Conservation (phyloP, 2,113 vertebrate species). For the Hiodon alosoides region DNA sequence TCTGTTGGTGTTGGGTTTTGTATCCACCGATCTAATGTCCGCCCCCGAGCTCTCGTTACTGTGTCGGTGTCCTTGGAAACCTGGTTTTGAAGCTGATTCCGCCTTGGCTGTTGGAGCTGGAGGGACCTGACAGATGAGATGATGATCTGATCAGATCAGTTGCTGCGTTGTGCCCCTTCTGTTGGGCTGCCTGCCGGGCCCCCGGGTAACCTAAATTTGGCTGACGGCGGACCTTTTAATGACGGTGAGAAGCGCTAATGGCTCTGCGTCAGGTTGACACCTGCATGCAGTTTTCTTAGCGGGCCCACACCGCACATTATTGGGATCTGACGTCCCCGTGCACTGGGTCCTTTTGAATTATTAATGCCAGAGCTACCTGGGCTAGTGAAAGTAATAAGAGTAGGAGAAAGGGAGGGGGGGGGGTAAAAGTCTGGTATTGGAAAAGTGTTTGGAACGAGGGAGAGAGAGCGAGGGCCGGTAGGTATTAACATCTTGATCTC, state of each 20-base stretch:
- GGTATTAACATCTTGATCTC: no score
- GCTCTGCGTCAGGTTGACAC: no score
- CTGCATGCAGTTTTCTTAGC: no score
- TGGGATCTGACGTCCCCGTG: not conserved
- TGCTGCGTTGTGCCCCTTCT: not conserved
- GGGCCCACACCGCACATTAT: no score
- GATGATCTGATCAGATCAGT: not conserved
- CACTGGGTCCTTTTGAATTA: not conserved
- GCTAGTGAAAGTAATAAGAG: not conserved
- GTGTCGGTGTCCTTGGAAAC: conserved; percentile 33
- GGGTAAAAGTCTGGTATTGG: no score
- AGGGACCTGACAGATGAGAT: not conserved
- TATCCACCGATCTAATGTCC: conserved; percentile 4
- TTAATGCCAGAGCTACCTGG: not conserved
- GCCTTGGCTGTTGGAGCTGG: not conserved
- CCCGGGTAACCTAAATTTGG: no score
- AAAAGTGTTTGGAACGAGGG: no score
- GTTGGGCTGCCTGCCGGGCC: not conserved
- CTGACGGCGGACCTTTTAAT: no score
- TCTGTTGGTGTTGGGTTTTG: not conserved
- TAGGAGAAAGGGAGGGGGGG: not conserved
- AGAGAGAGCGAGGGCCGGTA: not conserved
- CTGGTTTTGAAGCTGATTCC: not conserved
- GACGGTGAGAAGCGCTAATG: no score
- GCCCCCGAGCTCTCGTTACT: not conserved